Base-by-base conservation (phyloP, 2,888 invertebrate species). In the Campoplex capitator region DNA sequence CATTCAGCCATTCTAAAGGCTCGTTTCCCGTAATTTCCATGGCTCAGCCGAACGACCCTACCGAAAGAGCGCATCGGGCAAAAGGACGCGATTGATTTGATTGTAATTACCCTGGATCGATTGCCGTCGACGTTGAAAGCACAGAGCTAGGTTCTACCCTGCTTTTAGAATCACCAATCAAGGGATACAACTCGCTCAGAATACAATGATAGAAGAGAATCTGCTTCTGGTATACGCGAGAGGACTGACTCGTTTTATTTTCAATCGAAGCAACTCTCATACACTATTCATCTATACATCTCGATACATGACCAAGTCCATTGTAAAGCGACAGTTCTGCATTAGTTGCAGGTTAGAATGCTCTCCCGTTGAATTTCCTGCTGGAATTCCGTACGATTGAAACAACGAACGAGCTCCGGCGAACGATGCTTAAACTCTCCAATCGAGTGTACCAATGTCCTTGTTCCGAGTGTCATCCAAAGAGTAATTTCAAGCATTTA, bases 81-180 rank as follows among this genome's bases (percentile, higher is more conserved):
- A 76, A 75, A 54, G 65, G 76, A 56, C 80, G 23, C 67, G 83
- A 87, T 87, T 84, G 84, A 87, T 87, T 84, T 75, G 84, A 87
- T 87, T 87, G 86, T 84, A 87, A 87, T 87, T 87, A 81, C 73
- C 81, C 45, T 58, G 51, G 73, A 81, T 87, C 86, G 81, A 74
- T 81, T 74, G 73, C 42, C 8, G 56, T 32, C 18, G n/a, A 56
- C 35, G 38, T 45, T n/a, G 38, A 58, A 45, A 51, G 23, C 32
- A 56, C 16, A 32, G 32, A 23, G 11, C n/a, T 28, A 32, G 62
- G 70, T 78, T 54, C 81, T 78, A 23, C 78, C 84, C 78, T 81
- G 81, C 73, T 77, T 78, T 23, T 32, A 75, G 84, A 87, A 87
- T 84, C 86, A 35, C 73, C 84, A 87, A 87, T 87, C 86, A 82